Base-by-base conservation (phyloP, 2,113 vertebrate genomes). In the Balaenoptera acutorostrata region DNA sequence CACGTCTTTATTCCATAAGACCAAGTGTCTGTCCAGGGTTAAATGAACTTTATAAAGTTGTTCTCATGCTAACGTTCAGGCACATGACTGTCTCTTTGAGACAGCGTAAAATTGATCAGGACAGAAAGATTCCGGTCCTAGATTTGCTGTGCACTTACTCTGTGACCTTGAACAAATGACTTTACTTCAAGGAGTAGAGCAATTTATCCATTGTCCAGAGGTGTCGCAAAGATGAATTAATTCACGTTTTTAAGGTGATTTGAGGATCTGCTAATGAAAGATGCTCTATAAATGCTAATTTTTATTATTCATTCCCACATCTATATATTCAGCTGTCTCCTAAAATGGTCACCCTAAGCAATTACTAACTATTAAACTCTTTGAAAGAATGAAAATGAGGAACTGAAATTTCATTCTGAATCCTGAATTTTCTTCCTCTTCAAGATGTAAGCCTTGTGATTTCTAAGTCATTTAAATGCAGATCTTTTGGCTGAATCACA, bases 241-340 rank as follows among this genome's bases (percentile, higher is more conserved):
- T 96, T 97, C 95, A 78, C 90, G 46, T 82, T 96, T 93, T 97
- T 96, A 97, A 95, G 82, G 86, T 94, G 91, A 86, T 90, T 97
- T 89, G 90, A 97, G 52, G 57, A 80, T 87, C 57, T 91, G 31
- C 52, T 98, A 97, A 97, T 93, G 93, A 97, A 97, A 96, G 90
- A 68, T 89, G 71, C 64, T 95, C 92, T 96, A 95, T 77, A 97
- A 97, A 96, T 98, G 92, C 86, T 95, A 97, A 97, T 97, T 98
- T 96, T 96, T 88, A 97, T 96, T 94, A 95, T 96, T 93, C 71
- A 91, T 72, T 71, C 44, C 17, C 49, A 80, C 33, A 89, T 95
- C 81, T 92, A 92, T 92, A 92, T 68, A 95, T 95, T 44, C 29
- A 96, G n/a, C 5, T 97, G 4, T 93, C 68, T 96, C 18, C 82